Evolutionary conservation across 2,888 invertebrate genomes (phyloP).

Genomic region (Aelia acuminata): DNA sequence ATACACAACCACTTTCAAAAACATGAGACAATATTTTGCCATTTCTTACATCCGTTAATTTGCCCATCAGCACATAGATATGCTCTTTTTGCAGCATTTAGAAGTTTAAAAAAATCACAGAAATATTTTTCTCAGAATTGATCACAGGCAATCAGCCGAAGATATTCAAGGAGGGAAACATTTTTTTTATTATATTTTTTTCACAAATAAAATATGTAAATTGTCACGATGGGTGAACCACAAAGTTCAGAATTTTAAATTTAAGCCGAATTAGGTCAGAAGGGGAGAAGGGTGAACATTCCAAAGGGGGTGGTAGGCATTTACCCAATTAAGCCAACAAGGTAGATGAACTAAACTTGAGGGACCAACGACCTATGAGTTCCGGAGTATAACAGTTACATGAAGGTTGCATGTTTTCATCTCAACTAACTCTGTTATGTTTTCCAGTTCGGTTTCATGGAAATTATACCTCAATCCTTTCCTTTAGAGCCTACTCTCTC

Average conservation of each 20-base stretch:
- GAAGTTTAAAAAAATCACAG: too few relatives aligned
- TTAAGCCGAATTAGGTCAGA: background rate
- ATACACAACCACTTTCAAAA: too few relatives aligned
- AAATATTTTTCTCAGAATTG: too few relatives aligned
- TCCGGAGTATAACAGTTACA: constrained; percentile 18
- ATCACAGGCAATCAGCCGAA: background rate
- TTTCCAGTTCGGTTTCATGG: constrained; percentile 18
- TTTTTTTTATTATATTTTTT: too few relatives aligned
- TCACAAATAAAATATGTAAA: background rate
- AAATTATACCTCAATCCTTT: background rate
- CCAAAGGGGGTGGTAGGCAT: background rate
- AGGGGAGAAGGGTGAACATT: background rate
- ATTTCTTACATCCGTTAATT: too few relatives aligned
- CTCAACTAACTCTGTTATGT: background rate
- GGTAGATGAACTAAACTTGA: background rate
- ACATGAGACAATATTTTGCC: too few relatives aligned
- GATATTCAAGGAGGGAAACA: background rate
- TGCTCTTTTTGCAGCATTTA: too few relatives aligned
- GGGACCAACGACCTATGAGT: background rate
- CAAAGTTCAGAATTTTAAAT: background rate
- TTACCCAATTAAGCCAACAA: constrained; percentile 15
- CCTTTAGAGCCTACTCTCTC: background rate
- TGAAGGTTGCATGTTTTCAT: constrained; percentile 23
- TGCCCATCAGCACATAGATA: too few relatives aligned
- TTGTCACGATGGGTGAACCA: background rate